Evolutionary conservation across 2,888 invertebrate genomes (phyloP).

Genomic region (Psylliodes chrysocephalus): DNA sequence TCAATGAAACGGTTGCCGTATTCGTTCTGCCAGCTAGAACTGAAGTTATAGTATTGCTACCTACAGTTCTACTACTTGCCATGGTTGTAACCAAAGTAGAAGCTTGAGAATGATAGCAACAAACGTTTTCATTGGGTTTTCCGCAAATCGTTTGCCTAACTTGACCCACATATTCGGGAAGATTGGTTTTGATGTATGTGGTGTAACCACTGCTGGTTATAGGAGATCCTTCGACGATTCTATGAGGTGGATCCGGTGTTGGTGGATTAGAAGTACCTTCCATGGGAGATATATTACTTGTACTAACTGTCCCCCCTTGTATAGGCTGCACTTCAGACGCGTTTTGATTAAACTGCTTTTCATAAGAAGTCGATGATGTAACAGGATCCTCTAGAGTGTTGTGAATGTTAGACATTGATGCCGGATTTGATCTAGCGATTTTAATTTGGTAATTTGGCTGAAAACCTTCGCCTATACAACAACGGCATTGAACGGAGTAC

Average conservation of each 20-base stretch:
- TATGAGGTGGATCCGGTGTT: constrained; percentile 51
- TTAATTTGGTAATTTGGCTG: constrained; percentile 57
- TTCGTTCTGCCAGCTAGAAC: constrained; percentile 81
- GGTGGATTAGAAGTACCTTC: constrained; percentile 72
- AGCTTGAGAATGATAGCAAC: constrained; percentile 45
- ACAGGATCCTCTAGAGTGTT: constrained; percentile 73
- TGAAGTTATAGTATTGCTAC: constrained; percentile 84
- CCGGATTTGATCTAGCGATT: constrained; percentile 61
- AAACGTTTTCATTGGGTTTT: constrained; percentile 42
- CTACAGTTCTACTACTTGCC: constrained; percentile 81
- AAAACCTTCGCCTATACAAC: constrained; percentile 66
- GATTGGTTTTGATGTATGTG: constrained; percentile 39
- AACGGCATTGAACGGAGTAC: constrained; percentile 67
- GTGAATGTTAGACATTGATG: constrained; percentile 67
- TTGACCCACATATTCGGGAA: constrained; percentile 32
- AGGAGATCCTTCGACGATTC: constrained; percentile 40
- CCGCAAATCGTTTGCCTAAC: constrained; percentile 27
- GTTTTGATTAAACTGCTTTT: constrained; percentile 66
- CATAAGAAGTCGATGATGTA: constrained; percentile 75
- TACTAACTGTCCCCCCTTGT: constrained; percentile 86
- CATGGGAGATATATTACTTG: constrained; percentile 80
- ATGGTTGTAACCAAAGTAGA: constrained; percentile 69
- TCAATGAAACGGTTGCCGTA: constrained; percentile 80
- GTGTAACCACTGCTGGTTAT: constrained; percentile 40
- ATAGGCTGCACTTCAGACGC: constrained; percentile 77